These are phyloP conservation scores for Discoglossus pictus DNA, from an alignment of 2,797 vertebrate genomes.

Conservation along the genomic window DNA sequence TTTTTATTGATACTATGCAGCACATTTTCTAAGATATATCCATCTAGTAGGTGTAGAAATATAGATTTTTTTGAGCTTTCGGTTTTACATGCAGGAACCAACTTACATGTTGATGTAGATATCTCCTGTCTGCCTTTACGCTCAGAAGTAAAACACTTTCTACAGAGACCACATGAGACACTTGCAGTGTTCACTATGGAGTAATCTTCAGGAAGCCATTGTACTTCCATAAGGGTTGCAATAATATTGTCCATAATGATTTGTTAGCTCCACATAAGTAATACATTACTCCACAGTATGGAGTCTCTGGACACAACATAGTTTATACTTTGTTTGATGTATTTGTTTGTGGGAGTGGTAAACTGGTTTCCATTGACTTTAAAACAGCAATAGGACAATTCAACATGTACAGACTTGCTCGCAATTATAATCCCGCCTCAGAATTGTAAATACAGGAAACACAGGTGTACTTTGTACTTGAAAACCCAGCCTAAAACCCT, in stretches of 20 bases:
- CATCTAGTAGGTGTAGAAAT: constrained; percentile 62
- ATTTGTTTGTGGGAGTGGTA: constrained; percentile 33
- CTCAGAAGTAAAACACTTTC: constrained; percentile 8
- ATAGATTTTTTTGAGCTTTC: constrained; percentile 58
- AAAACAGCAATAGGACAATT: not conserved
- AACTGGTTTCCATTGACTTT: constrained; percentile 26
- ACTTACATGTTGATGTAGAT: constrained; percentile 44
- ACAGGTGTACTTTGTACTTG: too few relatives aligned
- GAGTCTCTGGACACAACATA: not conserved
- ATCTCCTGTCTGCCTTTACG: not conserved
- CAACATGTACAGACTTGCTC: constrained; percentile 4
- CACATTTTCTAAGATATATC: constrained; percentile 58
- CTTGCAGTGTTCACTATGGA: constrained; percentile 51
- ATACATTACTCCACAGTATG: not conserved
- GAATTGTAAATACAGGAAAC: constrained; percentile 8
- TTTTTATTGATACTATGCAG: constrained; percentile 50
- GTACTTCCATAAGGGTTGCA: constrained; percentile 60
- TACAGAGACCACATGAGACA: constrained; percentile 4
- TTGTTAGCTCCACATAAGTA: not conserved
- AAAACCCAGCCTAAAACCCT: constrained; percentile 4
- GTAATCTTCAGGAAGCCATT: constrained; percentile 66
- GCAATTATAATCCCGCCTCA: too few relatives aligned
- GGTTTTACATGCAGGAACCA: constrained; percentile 53
- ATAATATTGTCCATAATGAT: constrained; percentile 60
- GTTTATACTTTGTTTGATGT: not conserved